phyloP scores from a whole-genome alignment of 2,888 invertebrate species.

The Hydraecia micacea region DNA sequence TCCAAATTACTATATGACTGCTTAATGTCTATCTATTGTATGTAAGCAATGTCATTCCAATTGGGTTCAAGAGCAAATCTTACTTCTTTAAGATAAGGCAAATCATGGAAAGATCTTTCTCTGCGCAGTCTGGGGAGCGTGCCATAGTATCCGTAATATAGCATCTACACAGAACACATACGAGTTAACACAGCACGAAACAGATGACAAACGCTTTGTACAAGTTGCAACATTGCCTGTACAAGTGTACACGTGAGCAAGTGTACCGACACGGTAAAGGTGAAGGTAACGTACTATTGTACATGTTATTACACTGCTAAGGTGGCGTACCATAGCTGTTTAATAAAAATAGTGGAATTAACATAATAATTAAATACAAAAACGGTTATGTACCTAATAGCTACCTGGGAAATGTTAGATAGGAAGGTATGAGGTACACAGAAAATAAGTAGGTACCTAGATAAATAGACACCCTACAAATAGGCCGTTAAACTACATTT shows the following conservation, averaged over 20 bases:
- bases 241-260: slow-evolving; percentile 55
- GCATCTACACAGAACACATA: slow-evolving; percentile 90
- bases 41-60: slow-evolving; percentile 77
- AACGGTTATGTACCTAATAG: slow-evolving; percentile 11
- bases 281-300: slow-evolving; percentile 60
- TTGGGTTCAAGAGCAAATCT: slow-evolving; percentile 79
- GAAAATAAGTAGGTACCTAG: background rate
- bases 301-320: slow-evolving; percentile 48
- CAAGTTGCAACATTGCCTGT: slow-evolving; percentile 54
- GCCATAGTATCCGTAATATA: slow-evolving; percentile 93
- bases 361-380: slow-evolving; percentile 23
- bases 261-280: slow-evolving; percentile 59
- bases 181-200: slow-evolving; percentile 54
- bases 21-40: slow-evolving; percentile 54
- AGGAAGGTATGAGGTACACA: background rate
- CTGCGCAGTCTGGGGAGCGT: slow-evolving; percentile 93
- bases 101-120: slow-evolving; percentile 95
- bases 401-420: too few relatives aligned
- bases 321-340: slow-evolving; percentile 27
- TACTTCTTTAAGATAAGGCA: slow-evolving; percentile 95
- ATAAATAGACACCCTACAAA: background rate
- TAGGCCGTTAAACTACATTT: background rate
- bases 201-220: slow-evolving; percentile 55
- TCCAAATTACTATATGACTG: slow-evolving; percentile 42
- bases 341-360: slow-evolving; percentile 19